phyloP scores from a whole-genome alignment of 2,113 vertebrate genomes.

The Pogona vitticeps region DNA sequence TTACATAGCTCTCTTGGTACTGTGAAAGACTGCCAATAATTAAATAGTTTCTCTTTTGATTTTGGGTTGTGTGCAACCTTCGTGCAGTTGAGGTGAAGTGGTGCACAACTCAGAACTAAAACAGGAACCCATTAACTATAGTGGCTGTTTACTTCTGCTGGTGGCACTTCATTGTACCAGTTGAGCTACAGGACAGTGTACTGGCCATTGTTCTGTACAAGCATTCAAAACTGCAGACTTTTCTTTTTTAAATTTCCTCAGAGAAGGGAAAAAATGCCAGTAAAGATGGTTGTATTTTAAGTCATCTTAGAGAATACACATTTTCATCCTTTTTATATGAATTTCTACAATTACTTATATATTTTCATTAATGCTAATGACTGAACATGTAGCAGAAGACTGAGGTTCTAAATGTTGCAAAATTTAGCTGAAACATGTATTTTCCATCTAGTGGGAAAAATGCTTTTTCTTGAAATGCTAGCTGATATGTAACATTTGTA shows the following conservation, averaged over 20 bases:
- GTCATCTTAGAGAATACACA: background rate
- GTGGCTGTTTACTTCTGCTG: too few species aligned
- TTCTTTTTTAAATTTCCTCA: too few species aligned
- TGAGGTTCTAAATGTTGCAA: background rate
- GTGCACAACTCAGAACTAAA: too few species aligned
- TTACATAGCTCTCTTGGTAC: background rate
- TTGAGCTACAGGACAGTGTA: too few species aligned
- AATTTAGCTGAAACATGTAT: background rate
- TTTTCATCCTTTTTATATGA: slow-evolving; percentile 11
- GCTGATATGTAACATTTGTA: background rate
- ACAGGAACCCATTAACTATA: too few species aligned
- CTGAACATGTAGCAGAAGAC: background rate
- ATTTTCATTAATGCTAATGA: background rate
- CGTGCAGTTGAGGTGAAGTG: too few species aligned
- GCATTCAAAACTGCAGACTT: background rate
- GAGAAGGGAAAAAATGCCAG: background rate
- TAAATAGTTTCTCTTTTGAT: too few species aligned
- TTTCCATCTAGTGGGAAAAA: background rate
- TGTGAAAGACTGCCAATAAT: background rate
- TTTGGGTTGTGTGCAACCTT: too few species aligned
- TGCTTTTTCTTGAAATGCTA: background rate
- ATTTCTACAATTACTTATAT: slow-evolving; percentile 39
- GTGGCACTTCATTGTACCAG: too few species aligned
- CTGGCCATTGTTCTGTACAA: too few species aligned
- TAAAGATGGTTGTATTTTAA: background rate